phyloP scores from a whole-genome alignment of 2,888 invertebrate species.

The Merodon equestris region DNA sequence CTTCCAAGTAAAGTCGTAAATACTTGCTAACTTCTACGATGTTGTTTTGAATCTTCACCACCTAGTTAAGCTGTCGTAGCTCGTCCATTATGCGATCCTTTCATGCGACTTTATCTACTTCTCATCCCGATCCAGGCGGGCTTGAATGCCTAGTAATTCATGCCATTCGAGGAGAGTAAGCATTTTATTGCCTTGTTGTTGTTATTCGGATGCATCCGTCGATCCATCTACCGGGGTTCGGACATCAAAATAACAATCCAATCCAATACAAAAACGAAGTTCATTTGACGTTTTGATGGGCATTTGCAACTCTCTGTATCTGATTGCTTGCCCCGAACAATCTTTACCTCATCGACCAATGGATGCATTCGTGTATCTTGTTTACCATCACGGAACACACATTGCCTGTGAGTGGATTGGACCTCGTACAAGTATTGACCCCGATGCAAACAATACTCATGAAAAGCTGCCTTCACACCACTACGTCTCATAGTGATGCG shows the following conservation, averaged over 20 bases:
- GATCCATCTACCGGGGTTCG: background rate
- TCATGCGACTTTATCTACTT: conserved; percentile 4
- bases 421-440: conserved; percentile 27
- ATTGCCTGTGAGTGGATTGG: background rate
- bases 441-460: conserved; percentile 45
- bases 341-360: background rate
- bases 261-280: background rate
- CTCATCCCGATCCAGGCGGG: conserved; percentile 1
- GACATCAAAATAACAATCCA: background rate
- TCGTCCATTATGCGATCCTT: conserved; percentile 8
- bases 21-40: background rate
- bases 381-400: conserved; percentile 51
- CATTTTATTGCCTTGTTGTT: conserved; percentile 51
- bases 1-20: background rate
- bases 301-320: background rate
- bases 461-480: too few relatives aligned
- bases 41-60: conserved; percentile 21
- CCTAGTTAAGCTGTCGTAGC: conserved; percentile 38
- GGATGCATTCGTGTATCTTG: conserved; percentile 33
- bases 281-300: too few relatives aligned
- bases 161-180: background rate
- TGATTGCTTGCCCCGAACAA: conserved; percentile 5
- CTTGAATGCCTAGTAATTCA: background rate
- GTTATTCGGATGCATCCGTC: conserved; percentile 22
- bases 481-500: conserved; percentile 29